Percentiles rank a stretch among this genome's conserved stretches.
Evolutionary conservation across 2,113 vertebrate species (phyloP).

Genomic region (Ictalurus furcatus): DNA sequence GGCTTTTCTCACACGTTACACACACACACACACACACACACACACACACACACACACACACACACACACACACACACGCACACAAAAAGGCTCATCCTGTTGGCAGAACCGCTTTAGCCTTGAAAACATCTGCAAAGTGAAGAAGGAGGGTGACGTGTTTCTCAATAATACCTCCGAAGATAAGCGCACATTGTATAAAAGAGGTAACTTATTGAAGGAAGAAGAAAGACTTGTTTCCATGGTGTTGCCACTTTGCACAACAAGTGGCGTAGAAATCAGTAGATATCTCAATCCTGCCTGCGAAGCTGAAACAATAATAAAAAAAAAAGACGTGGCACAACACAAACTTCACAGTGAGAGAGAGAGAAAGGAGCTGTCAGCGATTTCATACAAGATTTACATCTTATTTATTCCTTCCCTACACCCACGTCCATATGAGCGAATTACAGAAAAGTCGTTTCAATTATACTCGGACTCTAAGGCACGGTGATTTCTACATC

Average conservation of each 20-base stretch:
- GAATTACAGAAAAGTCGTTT: not conserved
- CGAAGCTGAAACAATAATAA: not conserved
- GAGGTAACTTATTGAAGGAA: not conserved
- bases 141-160: constrained; percentile 21
- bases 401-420: not conserved
- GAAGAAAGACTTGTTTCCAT: constrained; percentile 18
- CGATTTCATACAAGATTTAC: not conserved
- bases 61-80: too few relatives aligned
- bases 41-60: too few relatives aligned
- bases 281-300: not conserved
- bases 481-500: not conserved
- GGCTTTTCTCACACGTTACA: not conserved
- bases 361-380: constrained; percentile 13
- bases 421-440: not conserved
- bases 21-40: too few relatives aligned
- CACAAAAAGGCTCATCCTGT: not conserved
- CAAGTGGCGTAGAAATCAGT: not conserved
- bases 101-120: constrained; percentile 26
- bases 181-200: not conserved
- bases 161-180: constrained; percentile 21
- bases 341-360: not conserved
- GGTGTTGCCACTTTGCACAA: not conserved
- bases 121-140: constrained; percentile 36
- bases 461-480: not conserved
- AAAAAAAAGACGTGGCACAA: not conserved